Percentiles rank a stretch among this genome's conserved stretches.
Evolutionary conservation across 2,888 invertebrate species (phyloP).

Genomic region (Apocheima hispidaria): DNA sequence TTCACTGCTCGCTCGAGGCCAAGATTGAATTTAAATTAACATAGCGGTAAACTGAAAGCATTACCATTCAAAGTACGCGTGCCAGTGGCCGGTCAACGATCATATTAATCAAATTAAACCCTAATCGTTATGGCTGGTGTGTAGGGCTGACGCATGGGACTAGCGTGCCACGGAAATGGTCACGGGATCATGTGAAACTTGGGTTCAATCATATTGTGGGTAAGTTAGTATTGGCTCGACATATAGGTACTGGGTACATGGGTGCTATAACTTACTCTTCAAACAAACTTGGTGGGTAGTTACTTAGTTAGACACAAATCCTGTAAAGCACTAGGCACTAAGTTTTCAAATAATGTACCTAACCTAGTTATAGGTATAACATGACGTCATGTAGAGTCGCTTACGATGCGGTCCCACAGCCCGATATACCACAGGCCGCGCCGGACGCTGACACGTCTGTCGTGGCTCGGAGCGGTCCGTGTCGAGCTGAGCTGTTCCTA

Average conservation of each 20-base stretch:
- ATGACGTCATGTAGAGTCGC: no score
- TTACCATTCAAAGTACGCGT: conserved; percentile 76
- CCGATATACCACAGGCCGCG: no score
- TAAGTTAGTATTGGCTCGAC: background rate
- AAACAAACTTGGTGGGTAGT: no score
- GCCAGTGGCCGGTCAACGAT: conserved; percentile 62
- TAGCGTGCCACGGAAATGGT: conserved; percentile 47
- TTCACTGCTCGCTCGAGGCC: conserved; percentile 74
- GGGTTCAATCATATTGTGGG: background rate
- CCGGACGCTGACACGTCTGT: no score
- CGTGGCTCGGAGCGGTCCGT: no score
- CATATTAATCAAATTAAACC: conserved; percentile 72
- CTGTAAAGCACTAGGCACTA: no score
- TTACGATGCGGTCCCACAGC: no score
- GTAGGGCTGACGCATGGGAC: conserved; percentile 37
- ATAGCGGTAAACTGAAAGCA: conserved; percentile 76
- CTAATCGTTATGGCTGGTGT: conserved; percentile 47
- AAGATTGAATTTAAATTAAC: conserved; percentile 82
- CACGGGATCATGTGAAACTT: conserved; percentile 38
- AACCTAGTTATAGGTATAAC: no score
- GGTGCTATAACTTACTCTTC: background rate
- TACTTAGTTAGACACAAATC: no score
- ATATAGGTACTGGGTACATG: background rate
- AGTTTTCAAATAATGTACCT: no score
- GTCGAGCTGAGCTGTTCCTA: no score